Percentiles rank a stretch among this genome's conserved stretches.
Evolutionary conservation across 2,888 invertebrate species (phyloP).

Genomic region (Trichogramma dendrolimi): DNA sequence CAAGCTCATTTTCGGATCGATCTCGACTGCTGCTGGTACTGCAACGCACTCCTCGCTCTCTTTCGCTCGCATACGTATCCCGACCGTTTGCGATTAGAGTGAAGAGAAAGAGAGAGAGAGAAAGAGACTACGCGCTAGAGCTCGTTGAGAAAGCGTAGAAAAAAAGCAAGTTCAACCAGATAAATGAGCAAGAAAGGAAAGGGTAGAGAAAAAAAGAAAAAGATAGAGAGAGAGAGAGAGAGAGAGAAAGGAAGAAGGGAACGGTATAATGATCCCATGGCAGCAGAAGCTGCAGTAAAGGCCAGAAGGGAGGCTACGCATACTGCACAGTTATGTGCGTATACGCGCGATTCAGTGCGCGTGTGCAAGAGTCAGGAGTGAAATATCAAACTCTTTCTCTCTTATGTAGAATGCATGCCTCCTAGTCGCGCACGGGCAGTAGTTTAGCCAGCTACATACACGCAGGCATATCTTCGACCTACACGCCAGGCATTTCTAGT

Average conservation of each 20-base stretch:
- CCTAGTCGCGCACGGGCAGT: too few species aligned
- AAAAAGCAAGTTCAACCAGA: not conserved
- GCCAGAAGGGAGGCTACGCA: slow-evolving; percentile 28
- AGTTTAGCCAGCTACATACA: too few species aligned
- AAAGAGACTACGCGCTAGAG: not conserved
- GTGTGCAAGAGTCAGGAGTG: slow-evolving; percentile 30
- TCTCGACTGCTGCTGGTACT: slow-evolving; percentile 9
- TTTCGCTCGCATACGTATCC: too few species aligned
- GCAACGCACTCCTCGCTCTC: too few species aligned
- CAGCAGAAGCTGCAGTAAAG: not conserved
- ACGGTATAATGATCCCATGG: slow-evolving; percentile 31
- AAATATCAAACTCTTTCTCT: slow-evolving; percentile 37
- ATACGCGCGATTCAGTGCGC: slow-evolving; percentile 15
- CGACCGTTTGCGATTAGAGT: not conserved
- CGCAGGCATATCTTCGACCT: too few species aligned
- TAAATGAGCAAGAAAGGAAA: not conserved
- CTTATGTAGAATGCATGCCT: too few species aligned
- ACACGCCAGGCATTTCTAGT: too few species aligned
- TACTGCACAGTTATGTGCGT: slow-evolving; percentile 13
- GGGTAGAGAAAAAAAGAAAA: not conserved
- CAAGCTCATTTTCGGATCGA: slow-evolving; percentile 33
- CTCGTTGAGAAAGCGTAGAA: too few species aligned
- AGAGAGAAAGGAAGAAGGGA: slow-evolving; percentile 20
- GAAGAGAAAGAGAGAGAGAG: slow-evolving; percentile 6
- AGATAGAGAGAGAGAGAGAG: slow-evolving; percentile 2